Evolutionary conservation across 1,140 invertebrate genomes (phyloP), one percentile per base, ranked within the genome.

Genomic region (Nephotettix cincticeps): DNA sequence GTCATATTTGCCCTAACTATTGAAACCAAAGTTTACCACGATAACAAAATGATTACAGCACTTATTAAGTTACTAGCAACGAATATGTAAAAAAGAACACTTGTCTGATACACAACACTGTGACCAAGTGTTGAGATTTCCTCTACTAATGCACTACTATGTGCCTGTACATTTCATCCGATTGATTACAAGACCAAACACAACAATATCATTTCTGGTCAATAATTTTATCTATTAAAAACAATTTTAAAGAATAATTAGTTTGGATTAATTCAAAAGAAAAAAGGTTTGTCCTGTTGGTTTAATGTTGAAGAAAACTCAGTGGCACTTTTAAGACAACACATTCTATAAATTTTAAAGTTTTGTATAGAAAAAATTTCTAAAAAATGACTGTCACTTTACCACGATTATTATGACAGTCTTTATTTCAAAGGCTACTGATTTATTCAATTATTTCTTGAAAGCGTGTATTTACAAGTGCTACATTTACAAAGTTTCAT

Each of bases 71-170:
- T 45, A 67, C 40, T 64, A 64, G 30, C n/a, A 43, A 43, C 45
- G 64, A 67, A 67, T 67, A 67, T 67, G 64, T 67, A 67, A 45
- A 67, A 67, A 67, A 67, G 64, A 67, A 67, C 64, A 67, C 64
- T 67, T 43, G 32, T 67, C 27, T 45, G n/a, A 67, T 67, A 67
- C 36, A 67, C 64, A 23, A 36, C 64, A 67, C 64, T 36, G 30
- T 45, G 19, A 67, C 64, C 32, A 19, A 45, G 36, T 14, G 32
- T 67, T n/a, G n/a, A n/a, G n/a, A n/a, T n/a, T n/a, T n/a, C n/a
- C n/a, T n/a, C 23, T 67, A 43, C 9, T n/a, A n/a, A 51, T 51
- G 47, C 47, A 51, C 47, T n/a, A 9, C 3, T 11, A 6, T 23
- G 21, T 51, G 56, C 25, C 56, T 61, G 56, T 61, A 61, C 56